These are phyloP conservation scores for Abrostola tripartita DNA, from an alignment of 2,888 invertebrate species.

Conservation along the genomic window DNA sequence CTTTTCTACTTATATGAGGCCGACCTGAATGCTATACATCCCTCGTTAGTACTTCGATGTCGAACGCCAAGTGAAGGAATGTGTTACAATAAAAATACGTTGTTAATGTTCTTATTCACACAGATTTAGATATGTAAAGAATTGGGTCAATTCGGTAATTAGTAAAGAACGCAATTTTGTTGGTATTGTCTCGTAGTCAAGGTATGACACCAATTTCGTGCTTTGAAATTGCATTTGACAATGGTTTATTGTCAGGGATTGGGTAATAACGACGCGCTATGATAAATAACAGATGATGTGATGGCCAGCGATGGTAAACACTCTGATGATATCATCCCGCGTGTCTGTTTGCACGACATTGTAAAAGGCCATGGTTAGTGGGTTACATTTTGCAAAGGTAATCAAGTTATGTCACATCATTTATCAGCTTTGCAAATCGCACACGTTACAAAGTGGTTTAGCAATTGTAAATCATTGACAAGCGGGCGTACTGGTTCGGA, in stretches of 20 bases:
- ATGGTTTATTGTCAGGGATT: slow-evolving; percentile 50
- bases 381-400: slow-evolving; percentile 66
- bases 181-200: slow-evolving; percentile 46
- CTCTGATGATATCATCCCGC: slow-evolving; percentile 72
- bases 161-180: slow-evolving; percentile 41
- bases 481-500: slow-evolving; percentile 32
- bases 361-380: slow-evolving; percentile 62
- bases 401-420: slow-evolving; percentile 56
- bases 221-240: slow-evolving; percentile 44
- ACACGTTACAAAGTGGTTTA: slow-evolving; percentile 27
- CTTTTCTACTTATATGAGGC: slow-evolving; percentile 27
- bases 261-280: slow-evolving; percentile 32
- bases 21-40: slow-evolving; percentile 24
- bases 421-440: slow-evolving; percentile 46
- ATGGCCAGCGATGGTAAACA: slow-evolving; percentile 60
- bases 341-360: slow-evolving; percentile 59
- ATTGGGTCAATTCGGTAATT: slow-evolving; percentile 49
- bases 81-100: slow-evolving; percentile 35
- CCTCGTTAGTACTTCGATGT: slow-evolving; percentile 42
- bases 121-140: slow-evolving; percentile 37
- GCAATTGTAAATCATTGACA: slow-evolving; percentile 21
- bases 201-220: slow-evolving; percentile 44
- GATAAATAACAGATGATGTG: slow-evolving; percentile 66
- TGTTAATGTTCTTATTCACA: slow-evolving; percentile 41
- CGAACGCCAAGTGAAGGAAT: slow-evolving; percentile 32